Evolutionary conservation across 2,888 invertebrate species (phyloP), one percentile per base, ranked within the genome.

Genomic region (Acheta domesticus): DNA sequence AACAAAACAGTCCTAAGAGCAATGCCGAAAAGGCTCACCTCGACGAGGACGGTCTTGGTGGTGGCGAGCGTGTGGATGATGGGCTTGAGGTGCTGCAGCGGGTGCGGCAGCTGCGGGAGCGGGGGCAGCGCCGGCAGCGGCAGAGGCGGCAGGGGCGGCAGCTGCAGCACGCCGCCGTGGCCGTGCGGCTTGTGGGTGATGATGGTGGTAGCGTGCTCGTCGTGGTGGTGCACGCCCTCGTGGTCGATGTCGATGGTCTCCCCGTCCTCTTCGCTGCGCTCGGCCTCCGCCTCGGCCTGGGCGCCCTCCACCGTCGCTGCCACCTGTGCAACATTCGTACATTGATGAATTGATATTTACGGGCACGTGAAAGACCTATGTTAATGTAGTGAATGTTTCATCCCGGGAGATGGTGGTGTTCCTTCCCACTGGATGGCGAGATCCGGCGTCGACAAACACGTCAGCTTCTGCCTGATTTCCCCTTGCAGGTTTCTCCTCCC

Each of bases 31-130:
- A 12, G 14, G 62, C 62, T 62, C 62, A 82, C 82, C 82, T 82
- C 82, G 23, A 82, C 82, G 50, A 81, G 80, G 23, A 82, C 80
- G 19, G 83, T 83, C 75, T 82, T 81, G 48, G 83, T 83, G 76
- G 82, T 82, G 16, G 77, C 78, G 49, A 82, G 79, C 49, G 80
- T 81, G n/a, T 80, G 75, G 48, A 73, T 62, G n/a, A 74, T 75
- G 12, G 48, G 74, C 20, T 77, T 75, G 16, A 1, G 62, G 62
- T 62, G 62, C 16, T 4, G 16, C 48, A 78, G 78, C 48, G 78
- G 76, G 20, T 77, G 11, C 11, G 80, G 80, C 12, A 79, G 78
- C 14, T 77, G 73, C 36, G 80, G 80, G 48, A 79, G 74, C 20
- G 23, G 48, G 12, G 80, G 79, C 11, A 76, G 75, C 12, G 79